These are phyloP conservation scores for Lepidurus arcticus DNA, from an alignment of 1,140 invertebrate genomes.

Conservation along the genomic window DNA sequence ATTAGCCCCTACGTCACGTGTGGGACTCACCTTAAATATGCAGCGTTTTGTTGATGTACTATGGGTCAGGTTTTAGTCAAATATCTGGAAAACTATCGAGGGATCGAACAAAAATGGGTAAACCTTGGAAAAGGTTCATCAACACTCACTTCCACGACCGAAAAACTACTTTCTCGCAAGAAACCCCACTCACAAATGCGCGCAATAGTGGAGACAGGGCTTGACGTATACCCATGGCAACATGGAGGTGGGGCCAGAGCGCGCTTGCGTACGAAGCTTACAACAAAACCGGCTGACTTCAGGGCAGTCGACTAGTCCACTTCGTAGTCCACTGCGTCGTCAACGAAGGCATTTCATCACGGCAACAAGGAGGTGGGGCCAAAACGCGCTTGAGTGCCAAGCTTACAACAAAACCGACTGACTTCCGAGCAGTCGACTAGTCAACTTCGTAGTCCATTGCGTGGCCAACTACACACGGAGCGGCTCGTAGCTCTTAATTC, in stretches of 20 bases:
- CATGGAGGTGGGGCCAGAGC: neutral
- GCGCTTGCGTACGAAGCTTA: neutral
- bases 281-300: neutral
- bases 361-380: neutral
- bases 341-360: neutral
- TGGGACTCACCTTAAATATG: neutral
- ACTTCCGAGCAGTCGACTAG: neutral
- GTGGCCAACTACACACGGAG: no score
- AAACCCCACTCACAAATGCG: slow-evolving; percentile 5
- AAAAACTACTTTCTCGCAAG: neutral
- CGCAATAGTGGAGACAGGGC: neutral
- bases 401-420: neutral
- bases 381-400: neutral
- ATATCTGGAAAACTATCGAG: neutral
- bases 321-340: neutral
- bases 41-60: no score
- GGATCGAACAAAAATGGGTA: neutral
- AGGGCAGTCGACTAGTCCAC: neutral
- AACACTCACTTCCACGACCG: neutral
- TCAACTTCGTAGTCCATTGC: neutral
- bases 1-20: neutral
- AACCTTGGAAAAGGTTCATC: neutral
- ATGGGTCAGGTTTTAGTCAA: neutral
- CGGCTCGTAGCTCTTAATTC: no score
- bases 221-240: slow-evolving; percentile 1